A percentile compares a stretch with the other conserved stretches of the same genome.
Evolutionary conservation across 2,888 invertebrate species (phyloP).

Genomic region (Acronicta aceris): DNA sequence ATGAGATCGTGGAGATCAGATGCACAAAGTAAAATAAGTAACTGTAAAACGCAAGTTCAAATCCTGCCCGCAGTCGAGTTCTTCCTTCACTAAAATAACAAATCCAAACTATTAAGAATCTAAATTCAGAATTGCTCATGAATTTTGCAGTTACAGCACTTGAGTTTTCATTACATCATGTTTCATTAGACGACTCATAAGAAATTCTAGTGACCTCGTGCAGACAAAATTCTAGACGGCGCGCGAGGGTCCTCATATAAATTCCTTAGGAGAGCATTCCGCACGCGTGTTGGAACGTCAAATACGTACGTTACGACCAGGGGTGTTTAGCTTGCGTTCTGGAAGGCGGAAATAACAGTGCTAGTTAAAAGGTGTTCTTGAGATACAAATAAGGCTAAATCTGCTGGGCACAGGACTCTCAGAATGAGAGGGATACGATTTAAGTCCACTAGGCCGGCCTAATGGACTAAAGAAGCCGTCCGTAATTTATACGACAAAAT

Average conservation of each 20-base stretch:
- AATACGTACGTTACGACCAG: slow-evolving; percentile 10
- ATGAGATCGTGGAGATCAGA: too few species aligned
- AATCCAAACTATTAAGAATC: too few species aligned
- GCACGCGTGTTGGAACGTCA: slow-evolving; percentile 36
- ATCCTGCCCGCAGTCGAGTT: too few species aligned
- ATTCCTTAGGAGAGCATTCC: slow-evolving; percentile 46
- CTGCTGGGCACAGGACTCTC: too few species aligned
- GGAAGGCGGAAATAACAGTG: slow-evolving; percentile 13
- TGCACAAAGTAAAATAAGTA: too few species aligned
- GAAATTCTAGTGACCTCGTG: slow-evolving; percentile 40
- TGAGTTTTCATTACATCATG: slow-evolving; percentile 18
- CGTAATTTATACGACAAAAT: too few species aligned
- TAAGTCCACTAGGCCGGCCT: too few species aligned
- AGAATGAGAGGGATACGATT: too few species aligned
- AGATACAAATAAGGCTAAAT: not conserved
- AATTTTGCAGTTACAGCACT: not conserved
- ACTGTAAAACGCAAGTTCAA: too few species aligned
- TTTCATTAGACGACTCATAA: slow-evolving; percentile 28
- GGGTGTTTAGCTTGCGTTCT: slow-evolving; percentile 30
- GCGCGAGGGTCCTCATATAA: slow-evolving; percentile 48
- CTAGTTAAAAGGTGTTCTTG: not conserved
- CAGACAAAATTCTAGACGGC: slow-evolving; percentile 36
- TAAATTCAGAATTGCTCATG: too few species aligned
- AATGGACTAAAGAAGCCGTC: too few species aligned
- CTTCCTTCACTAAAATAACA: too few species aligned